Percentiles rank a stretch among this genome's conserved stretches.
phyloP scores from a whole-genome alignment of 2,888 invertebrate genomes.

The Tromatobia lineatoria region DNA sequence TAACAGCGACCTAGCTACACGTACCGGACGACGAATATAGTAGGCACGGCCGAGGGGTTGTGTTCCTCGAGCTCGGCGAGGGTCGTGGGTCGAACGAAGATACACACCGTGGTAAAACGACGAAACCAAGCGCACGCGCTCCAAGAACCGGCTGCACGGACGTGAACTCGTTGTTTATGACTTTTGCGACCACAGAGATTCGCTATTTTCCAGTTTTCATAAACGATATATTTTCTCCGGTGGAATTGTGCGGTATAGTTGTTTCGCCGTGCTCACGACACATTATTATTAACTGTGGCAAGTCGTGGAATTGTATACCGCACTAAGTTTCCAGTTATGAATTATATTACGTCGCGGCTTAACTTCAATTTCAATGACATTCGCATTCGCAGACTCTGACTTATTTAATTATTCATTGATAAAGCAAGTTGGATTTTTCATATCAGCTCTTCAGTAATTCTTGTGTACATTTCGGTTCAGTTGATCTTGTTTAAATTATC shows the following conservation, averaged over 20 bases:
- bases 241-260: not conserved
- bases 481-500: not conserved
- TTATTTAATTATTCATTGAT: not conserved
- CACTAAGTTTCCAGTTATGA: constrained; percentile 35
- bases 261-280: constrained; percentile 20
- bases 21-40: constrained; percentile 29
- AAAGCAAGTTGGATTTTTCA: not conserved
- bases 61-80: constrained; percentile 38
- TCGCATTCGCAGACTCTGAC: not conserved
- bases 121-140: constrained; percentile 19
- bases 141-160: constrained; percentile 11
- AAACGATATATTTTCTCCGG: constrained; percentile 38
- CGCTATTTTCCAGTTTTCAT: constrained; percentile 47
- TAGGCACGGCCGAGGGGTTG: constrained; percentile 21
- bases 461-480: not conserved
- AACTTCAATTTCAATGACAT: not conserved
- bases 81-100: constrained; percentile 49
- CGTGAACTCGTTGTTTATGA: constrained; percentile 44
- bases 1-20: constrained; percentile 38
- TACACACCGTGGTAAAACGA: constrained; percentile 21
- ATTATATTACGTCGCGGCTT: constrained; percentile 19
- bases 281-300: constrained; percentile 47
- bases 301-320: constrained; percentile 17
- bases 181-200: constrained; percentile 42
- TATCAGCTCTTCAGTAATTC: not conserved